Percentiles rank a stretch among this genome's conserved stretches.
Evolutionary conservation across 1,140 invertebrate genomes (phyloP).

Genomic region (Anastrepha ludens): DNA sequence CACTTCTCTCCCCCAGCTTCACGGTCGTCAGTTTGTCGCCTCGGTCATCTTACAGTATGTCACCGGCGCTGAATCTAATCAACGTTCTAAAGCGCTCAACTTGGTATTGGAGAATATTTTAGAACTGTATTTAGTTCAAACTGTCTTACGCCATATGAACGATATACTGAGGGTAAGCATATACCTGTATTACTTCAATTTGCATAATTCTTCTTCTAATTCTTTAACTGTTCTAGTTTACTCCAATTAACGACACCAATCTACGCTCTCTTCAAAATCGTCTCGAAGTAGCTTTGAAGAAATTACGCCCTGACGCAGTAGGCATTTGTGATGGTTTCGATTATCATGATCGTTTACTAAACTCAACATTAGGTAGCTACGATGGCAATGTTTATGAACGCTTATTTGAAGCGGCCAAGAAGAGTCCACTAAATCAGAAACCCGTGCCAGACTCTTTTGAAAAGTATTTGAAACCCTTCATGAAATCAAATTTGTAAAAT

Average conservation of each 20-base stretch:
- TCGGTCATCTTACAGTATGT: conserved; percentile 77
- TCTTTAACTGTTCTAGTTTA: conserved; percentile 75
- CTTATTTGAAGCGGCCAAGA: conserved; percentile 88
- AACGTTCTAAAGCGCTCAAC: conserved; percentile 75
- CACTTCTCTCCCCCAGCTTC: conserved; percentile 73
- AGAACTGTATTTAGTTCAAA: conserved; percentile 86
- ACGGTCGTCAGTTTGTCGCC: conserved; percentile 85
- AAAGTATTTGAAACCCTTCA: conserved; percentile 84
- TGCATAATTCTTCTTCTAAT: neutral
- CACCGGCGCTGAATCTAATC: conserved; percentile 69
- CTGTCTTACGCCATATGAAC: conserved; percentile 82
- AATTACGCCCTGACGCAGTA: conserved; percentile 90
- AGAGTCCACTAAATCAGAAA: conserved; percentile 89
- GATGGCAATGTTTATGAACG: conserved; percentile 95
- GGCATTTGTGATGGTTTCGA: conserved; percentile 94
- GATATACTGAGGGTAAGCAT: conserved; percentile 84
- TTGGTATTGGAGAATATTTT: conserved; percentile 82
- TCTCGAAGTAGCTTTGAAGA: conserved; percentile 81
- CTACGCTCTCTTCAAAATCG: conserved; percentile 80
- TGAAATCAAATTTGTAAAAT: conserved; percentile 81
- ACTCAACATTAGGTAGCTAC: conserved; percentile 89
- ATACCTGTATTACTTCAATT: neutral
- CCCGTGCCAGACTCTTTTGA: conserved; percentile 86
- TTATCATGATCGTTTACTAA: conserved; percentile 87
- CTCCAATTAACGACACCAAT: conserved; percentile 79